These are phyloP conservation scores for Eupelmus urozonus DNA, from an alignment of 2,888 invertebrate genomes.

Conservation along the genomic window DNA sequence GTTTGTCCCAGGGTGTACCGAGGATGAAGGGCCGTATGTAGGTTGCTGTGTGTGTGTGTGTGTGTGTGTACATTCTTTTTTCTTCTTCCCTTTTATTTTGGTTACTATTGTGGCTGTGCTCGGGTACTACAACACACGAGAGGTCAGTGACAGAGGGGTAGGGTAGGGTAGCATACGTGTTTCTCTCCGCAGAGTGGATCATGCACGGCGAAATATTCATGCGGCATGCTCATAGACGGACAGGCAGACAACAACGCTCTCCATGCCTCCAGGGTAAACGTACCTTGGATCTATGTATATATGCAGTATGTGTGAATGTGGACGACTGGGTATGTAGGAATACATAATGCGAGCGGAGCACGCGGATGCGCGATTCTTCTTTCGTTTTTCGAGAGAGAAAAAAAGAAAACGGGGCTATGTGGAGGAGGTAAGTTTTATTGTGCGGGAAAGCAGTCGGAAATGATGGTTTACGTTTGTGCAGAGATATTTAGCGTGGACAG, in stretches of 20 bases:
- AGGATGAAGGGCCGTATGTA: too few species aligned
- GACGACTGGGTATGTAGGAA: not conserved
- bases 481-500: too few species aligned
- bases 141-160: not conserved
- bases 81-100: conserved; percentile 1
- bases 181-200: not conserved
- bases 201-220: conserved; percentile 64
- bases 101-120: not conserved
- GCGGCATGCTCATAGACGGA: conserved; percentile 64
- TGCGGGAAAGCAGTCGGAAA: too few species aligned
- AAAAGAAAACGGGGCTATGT: too few species aligned
- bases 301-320: not conserved
- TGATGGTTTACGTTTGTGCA: too few species aligned
- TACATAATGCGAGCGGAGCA: not conserved
- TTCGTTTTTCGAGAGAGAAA: too few species aligned
- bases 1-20: not conserved
- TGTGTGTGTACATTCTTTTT: not conserved
- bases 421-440: too few species aligned
- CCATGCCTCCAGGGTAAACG: conserved; percentile 37
- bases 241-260: conserved; percentile 33
- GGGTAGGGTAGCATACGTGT: conserved; percentile 50
- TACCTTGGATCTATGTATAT: conserved; percentile 20
- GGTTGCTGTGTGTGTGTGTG: not conserved
- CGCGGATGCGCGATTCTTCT: not conserved
- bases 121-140: too few species aligned